These are phyloP conservation scores for Alloscopus bannaensis DNA, from an alignment of 2,888 invertebrate genomes.

Conservation along the genomic window DNA sequence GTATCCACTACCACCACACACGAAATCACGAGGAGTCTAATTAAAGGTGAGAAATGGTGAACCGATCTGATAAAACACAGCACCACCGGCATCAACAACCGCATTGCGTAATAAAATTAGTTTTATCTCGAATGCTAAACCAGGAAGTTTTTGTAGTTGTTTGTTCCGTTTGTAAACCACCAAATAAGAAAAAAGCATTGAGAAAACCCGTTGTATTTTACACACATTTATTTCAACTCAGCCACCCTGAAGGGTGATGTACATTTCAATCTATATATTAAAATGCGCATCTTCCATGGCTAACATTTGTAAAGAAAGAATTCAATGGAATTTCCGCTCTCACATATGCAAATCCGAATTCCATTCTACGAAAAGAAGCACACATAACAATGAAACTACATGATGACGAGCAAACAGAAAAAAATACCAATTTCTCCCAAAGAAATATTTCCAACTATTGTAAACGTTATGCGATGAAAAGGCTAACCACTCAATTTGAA, in stretches of 20 bases:
- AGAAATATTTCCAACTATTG: too few species aligned
- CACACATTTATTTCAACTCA: too few species aligned
- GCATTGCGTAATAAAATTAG: slow-evolving; percentile 36
- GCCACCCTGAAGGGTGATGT: too few species aligned
- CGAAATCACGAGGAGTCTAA: slow-evolving; percentile 24
- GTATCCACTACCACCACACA: slow-evolving; percentile 21
- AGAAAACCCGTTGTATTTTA: too few species aligned
- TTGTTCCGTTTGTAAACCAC: background rate
- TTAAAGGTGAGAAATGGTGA: slow-evolving; percentile 46
- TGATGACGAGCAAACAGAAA: background rate
- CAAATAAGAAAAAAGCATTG: too few species aligned
- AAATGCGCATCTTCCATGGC: too few species aligned
- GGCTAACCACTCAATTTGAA: slow-evolving; percentile 55
- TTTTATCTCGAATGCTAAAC: slow-evolving; percentile 35
- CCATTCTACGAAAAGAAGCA: too few species aligned
- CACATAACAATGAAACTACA: too few species aligned
- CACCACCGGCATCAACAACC: background rate
- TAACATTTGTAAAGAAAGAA: too few species aligned
- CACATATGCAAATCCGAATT: background rate
- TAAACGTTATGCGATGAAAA: too few species aligned
- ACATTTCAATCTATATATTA: too few species aligned
- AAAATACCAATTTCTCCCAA: background rate
- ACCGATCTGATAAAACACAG: slow-evolving; percentile 13
- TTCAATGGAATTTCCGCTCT: too few species aligned
- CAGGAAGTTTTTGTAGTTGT: slow-evolving; percentile 36